Percentiles rank a stretch among this genome's conserved stretches.
phyloP scores from a whole-genome alignment of 1,140 invertebrate species.

The Drosophila neocordata region DNA sequence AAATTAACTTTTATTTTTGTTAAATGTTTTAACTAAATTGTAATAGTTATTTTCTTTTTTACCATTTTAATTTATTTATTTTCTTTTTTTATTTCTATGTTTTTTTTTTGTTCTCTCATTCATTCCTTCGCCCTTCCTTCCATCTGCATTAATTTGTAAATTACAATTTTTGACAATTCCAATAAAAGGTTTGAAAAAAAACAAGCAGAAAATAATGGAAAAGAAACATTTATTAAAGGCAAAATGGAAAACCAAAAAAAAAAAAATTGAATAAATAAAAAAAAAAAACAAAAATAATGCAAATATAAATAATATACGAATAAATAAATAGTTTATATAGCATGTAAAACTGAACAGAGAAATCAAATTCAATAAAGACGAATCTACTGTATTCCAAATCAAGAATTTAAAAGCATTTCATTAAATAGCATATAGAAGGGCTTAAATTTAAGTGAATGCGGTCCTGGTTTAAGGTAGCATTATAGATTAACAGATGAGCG shows the following conservation, averaged over 20 bases:
- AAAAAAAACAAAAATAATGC: slow-evolving; percentile 31
- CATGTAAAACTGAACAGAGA: slow-evolving; percentile 79
- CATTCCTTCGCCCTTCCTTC: slow-evolving; percentile 2
- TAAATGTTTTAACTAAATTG: too few species aligned
- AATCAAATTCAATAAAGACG: slow-evolving; percentile 81
- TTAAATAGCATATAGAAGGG: too few species aligned
- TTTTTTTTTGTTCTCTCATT: not conserved
- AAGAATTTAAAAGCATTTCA: slow-evolving; percentile 2
- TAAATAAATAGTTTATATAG: slow-evolving; percentile 75
- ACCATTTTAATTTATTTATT: not conserved
- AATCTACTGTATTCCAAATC: slow-evolving; percentile 77
- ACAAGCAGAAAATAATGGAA: slow-evolving; percentile 12
- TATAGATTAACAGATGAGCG: not conserved
- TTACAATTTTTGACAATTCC: slow-evolving; percentile 15
- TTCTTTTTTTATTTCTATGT: slow-evolving; percentile 17
- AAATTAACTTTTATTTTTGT: too few species aligned
- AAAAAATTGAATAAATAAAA: not conserved
- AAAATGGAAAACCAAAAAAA: not conserved
- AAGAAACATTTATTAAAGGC: not conserved
- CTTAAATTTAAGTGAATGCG: too few species aligned
- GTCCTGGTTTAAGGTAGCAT: too few species aligned
- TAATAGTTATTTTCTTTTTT: slow-evolving; percentile 30
- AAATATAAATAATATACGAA: slow-evolving; percentile 69
- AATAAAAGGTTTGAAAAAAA: not conserved
- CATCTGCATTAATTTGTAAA: slow-evolving; percentile 21